These are phyloP conservation scores for Empidonax alnorum DNA, from an alignment of 2,113 vertebrate species.

Conservation along the genomic window DNA sequence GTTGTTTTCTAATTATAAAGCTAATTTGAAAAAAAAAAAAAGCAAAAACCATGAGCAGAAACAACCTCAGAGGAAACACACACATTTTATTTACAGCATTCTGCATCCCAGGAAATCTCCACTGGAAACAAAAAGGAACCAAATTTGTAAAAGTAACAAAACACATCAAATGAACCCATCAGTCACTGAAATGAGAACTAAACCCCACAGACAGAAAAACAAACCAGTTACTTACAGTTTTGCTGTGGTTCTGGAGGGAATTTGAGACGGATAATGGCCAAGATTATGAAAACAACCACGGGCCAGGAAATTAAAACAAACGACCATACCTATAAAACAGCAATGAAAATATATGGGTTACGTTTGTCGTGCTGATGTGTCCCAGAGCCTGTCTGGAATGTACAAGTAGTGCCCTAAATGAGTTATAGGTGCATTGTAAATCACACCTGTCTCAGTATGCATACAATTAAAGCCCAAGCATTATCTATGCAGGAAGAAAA, in stretches of 20 bases:
- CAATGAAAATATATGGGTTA: slow-evolving; percentile 56
- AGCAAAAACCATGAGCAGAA: background rate
- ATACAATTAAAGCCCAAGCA: slow-evolving; percentile 9
- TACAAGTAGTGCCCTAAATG: background rate
- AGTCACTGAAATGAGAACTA: slow-evolving; percentile 36
- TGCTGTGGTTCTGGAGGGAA: slow-evolving; percentile 81
- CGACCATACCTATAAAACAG: slow-evolving; percentile 88
- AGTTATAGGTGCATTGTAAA: background rate
- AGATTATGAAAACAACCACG: slow-evolving; percentile 90
- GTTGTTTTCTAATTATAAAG: slow-evolving; percentile 10
- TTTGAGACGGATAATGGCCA: slow-evolving; percentile 87
- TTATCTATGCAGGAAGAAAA: slow-evolving; percentile 2
- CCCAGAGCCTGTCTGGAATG: slow-evolving; percentile 24
- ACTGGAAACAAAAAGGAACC: background rate
- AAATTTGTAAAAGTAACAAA: slow-evolving; percentile 37
- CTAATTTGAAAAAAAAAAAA: background rate
- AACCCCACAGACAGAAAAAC: slow-evolving; percentile 16
- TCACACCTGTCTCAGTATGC: background rate
- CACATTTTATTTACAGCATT: slow-evolving; percentile 12
- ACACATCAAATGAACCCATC: background rate
- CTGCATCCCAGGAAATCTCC: background rate
- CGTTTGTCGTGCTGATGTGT: background rate
- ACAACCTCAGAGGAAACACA: background rate
- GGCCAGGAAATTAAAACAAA: slow-evolving; percentile 90
- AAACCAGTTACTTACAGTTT: slow-evolving; percentile 85